Percentiles rank a stretch among this genome's conserved stretches.
phyloP scores from a whole-genome alignment of 2,888 invertebrate species.

The Hetaerina titia region DNA sequence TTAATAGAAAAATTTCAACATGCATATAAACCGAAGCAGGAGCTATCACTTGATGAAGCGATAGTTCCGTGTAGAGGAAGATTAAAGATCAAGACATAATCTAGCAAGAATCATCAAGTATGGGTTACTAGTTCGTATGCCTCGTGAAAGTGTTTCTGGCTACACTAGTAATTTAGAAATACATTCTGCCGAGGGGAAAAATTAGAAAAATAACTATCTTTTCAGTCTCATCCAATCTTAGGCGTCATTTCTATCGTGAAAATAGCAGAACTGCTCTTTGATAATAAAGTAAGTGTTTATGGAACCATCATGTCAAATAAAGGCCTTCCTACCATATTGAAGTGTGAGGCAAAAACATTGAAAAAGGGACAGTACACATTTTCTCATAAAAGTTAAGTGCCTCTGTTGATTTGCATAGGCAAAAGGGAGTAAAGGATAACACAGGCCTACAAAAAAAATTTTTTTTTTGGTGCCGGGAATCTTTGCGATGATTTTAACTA shows the following conservation, averaged over 20 bases:
- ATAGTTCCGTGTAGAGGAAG: too few relatives aligned
- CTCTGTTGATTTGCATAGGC: too few relatives aligned
- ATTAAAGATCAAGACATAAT: too few relatives aligned
- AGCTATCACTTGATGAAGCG: too few relatives aligned
- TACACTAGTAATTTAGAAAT: slow-evolving; percentile 9
- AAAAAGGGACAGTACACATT: not conserved
- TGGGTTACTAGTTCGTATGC: not conserved
- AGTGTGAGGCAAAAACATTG: not conserved
- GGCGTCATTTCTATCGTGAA: not conserved
- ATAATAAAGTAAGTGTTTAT: not conserved
- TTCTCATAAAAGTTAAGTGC: not conserved
- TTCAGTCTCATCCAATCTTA: not conserved
- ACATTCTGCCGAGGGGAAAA: not conserved
- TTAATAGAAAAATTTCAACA: too few relatives aligned
- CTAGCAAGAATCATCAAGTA: not conserved
- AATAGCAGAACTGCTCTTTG: not conserved
- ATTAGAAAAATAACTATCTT: not conserved
- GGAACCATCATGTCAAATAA: not conserved
- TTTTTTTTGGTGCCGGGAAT: too few relatives aligned
- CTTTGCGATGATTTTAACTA: too few relatives aligned
- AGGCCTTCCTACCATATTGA: not conserved
- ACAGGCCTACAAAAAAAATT: too few relatives aligned
- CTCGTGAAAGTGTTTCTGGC: not conserved
- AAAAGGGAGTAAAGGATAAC: not conserved
- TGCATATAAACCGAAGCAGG: too few relatives aligned